Base-by-base conservation (phyloP, 2,888 invertebrate species). In the Tupiocoris notatus region DNA sequence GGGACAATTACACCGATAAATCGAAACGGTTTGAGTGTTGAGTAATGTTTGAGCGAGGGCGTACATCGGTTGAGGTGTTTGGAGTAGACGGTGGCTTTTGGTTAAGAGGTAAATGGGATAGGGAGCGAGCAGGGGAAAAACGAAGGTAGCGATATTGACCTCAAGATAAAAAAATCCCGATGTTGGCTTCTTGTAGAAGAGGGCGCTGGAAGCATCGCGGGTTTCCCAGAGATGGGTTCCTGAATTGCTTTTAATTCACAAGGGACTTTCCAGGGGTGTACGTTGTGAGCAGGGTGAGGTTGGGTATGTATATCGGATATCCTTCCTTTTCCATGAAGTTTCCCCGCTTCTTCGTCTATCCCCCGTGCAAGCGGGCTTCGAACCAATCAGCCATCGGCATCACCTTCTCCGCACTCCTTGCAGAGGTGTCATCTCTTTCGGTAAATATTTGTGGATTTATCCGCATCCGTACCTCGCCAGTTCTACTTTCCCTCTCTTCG, bases 371-470 rank as follows among this genome's bases (percentile, higher is more conserved):
- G 3, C 39, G 12, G 39, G 39, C 6, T 39, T 7, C 39, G 70
- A 70, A 70, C 70, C 70, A 70, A 70, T 70, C 70, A 70, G 70
- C 70, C 70, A 39, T 39, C 39, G 39, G 39, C 39, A 7, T 39
- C 39, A 59, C 59, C 70, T 70, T 59, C 67, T 67, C 59, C 59
- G 59, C 21, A 58, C 58, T 59, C 39, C 39, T 12, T 12, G 39
- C 39, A 59, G 56, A 70, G 70, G 70, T 70, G 70, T 70, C 70
- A 70, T 70, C 70, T 70, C 70, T 70, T 59, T 70, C 25, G 70
- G 70, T 70, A 70, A 70, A 70, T 70, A 70, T 70, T 70, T 70
- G 70, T 70, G 70, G 70, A 70, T 70, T 70, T 70, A 70, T 70
- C 70, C 70, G 24, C 39, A 22, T 59, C 7, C n/a, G 17, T 59